phyloP scores from a whole-genome alignment of 2,797 vertebrate genomes.

The Hippoglossus hippoglossus region DNA sequence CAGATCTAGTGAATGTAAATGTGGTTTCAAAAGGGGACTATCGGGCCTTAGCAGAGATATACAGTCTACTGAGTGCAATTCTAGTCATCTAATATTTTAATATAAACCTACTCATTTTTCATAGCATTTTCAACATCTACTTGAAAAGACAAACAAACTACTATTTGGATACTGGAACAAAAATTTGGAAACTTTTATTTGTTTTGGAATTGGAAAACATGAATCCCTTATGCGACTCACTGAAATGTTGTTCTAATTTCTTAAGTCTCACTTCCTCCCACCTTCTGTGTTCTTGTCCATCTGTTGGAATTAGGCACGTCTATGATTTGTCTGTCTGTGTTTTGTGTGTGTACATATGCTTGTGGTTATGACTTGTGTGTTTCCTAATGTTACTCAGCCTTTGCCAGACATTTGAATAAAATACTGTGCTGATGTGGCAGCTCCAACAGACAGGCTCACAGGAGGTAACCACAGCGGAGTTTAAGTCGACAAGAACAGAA shows the following conservation, averaged over 20 bases:
- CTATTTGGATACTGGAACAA: neutral
- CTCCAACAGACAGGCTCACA: conserved; percentile 42
- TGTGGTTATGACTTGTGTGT: conserved; percentile 55
- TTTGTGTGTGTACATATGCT: conserved; percentile 52
- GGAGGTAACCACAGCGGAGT: conserved; percentile 57
- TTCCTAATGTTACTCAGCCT: conserved; percentile 57
- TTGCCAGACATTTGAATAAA: conserved; percentile 47
- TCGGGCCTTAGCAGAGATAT: no score
- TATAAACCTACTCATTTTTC: no score
- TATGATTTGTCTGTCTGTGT: conserved; percentile 37
- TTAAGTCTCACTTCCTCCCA: conserved; percentile 3
- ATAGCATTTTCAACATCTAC: neutral
- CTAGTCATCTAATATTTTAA: no score
- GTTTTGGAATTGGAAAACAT: conserved; percentile 12
- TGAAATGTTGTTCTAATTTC: conserved; percentile 13
- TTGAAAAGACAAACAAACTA: neutral
- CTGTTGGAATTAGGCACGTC: conserved; percentile 33
- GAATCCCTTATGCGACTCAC: conserved; percentile 3
- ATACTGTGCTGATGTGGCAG: conserved; percentile 64
- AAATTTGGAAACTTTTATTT: conserved; percentile 19
- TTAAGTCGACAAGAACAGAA: conserved; percentile 43
- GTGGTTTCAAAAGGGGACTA: no score
- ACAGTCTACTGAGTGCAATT: no score
- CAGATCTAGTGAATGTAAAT: no score
- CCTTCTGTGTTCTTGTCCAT: conserved; percentile 34